Percentiles rank a stretch among this genome's conserved stretches.
These are phyloP conservation scores for Folsomia candida DNA, from an alignment of 2,888 invertebrate species.

Conservation along the genomic window DNA sequence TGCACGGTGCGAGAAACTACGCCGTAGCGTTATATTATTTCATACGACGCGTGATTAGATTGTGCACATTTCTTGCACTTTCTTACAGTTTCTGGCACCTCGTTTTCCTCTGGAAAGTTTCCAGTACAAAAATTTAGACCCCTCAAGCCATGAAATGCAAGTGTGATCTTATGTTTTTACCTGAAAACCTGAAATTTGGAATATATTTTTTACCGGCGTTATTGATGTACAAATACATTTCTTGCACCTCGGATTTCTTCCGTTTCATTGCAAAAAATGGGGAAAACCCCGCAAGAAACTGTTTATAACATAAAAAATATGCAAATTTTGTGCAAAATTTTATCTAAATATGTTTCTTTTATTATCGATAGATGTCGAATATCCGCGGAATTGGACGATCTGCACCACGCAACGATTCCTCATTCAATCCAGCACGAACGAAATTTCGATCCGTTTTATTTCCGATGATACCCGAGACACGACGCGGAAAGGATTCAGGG, in stretches of 20 bases:
- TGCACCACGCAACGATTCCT: slow-evolving; percentile 51
- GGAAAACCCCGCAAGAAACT: too few species aligned
- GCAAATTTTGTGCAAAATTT: too few species aligned
- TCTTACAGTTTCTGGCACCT: too few species aligned
- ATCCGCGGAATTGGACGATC: slow-evolving; percentile 49
- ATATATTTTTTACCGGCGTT: too few species aligned
- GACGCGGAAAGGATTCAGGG: slow-evolving; percentile 60
- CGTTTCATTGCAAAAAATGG: neutral
- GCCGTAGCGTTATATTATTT: too few species aligned
- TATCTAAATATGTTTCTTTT: slow-evolving; percentile 2
- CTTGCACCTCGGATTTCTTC: neutral
- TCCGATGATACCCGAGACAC: slow-evolving; percentile 55
- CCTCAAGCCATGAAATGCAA: too few species aligned
- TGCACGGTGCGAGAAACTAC: too few species aligned
- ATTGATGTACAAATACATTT: too few species aligned
- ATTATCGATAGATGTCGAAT: slow-evolving; percentile 21
- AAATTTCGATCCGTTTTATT: slow-evolving; percentile 60
- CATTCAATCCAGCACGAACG: slow-evolving; percentile 59
- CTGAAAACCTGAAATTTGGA: neutral
- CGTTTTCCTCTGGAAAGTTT: neutral
- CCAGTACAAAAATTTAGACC: too few species aligned
- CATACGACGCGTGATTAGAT: too few species aligned
- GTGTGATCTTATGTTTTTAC: neutral
- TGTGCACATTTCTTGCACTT: too few species aligned
- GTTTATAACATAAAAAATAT: too few species aligned